phyloP scores from a whole-genome alignment of 2,797 vertebrate genomes.

The Characodon lateralis region DNA sequence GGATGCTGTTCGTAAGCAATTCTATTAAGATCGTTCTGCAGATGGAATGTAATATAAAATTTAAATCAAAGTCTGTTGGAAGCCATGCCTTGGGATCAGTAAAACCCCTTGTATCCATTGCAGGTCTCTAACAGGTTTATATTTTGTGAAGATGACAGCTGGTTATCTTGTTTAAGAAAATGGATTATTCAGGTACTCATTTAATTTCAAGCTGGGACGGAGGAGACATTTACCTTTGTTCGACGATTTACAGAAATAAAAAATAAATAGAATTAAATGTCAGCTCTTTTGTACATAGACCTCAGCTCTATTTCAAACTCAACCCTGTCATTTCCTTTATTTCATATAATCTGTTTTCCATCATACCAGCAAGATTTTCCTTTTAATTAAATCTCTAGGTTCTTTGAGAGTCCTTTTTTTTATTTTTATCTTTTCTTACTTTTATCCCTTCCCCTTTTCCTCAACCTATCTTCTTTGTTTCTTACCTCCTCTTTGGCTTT shows the following conservation, averaged over 20 bases:
- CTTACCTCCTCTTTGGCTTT: conserved; percentile 66
- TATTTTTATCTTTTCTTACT: conserved; percentile 41
- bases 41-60: conserved; percentile 15
- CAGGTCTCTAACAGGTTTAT: conserved; percentile 22
- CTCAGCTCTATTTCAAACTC: conserved; percentile 35
- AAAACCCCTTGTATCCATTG: background rate
- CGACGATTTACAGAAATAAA: conserved; percentile 29
- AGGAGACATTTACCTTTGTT: conserved; percentile 25
- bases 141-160: conserved; percentile 20
- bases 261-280: conserved; percentile 7
- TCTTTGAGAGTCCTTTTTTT: conserved; percentile 52
- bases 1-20: conserved; percentile 21
- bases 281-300: conserved; percentile 9
- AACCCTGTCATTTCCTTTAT: conserved; percentile 46
- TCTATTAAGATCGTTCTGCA: conserved; percentile 20
- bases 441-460: conserved; percentile 53
- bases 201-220: background rate
- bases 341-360: conserved; percentile 59
- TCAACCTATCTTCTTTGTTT: conserved; percentile 58
- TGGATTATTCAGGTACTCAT: conserved; percentile 8
- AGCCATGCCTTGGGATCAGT: conserved; percentile 9
- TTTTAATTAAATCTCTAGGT: conserved; percentile 68
- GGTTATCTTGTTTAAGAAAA: conserved; percentile 4
- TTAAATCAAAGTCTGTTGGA: conserved; percentile 33
- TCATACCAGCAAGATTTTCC: conserved; percentile 46